These are phyloP conservation scores for Caerostris extrusa DNA, from an alignment of 1,140 invertebrate species.

Conservation along the genomic window DNA sequence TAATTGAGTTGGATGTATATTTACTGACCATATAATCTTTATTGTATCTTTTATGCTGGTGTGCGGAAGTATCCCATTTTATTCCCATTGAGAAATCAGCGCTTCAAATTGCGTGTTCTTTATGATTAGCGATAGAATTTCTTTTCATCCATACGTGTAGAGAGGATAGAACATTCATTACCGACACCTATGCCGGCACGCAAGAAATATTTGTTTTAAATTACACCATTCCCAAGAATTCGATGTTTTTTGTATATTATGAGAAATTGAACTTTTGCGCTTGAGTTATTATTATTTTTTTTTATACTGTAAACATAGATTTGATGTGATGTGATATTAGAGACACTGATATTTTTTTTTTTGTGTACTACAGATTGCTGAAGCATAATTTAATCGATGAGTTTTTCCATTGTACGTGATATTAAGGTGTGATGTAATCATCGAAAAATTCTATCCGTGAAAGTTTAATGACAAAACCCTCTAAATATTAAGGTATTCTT, in stretches of 20 bases:
- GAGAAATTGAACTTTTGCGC: neutral
- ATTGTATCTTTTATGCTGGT: neutral
- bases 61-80: neutral
- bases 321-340: neutral
- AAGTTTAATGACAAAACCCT: too few relatives aligned
- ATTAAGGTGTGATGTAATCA: too few relatives aligned
- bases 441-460: too few relatives aligned
- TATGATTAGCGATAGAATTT: constrained; percentile 32
- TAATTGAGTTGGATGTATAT: constrained; percentile 12
- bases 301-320: neutral
- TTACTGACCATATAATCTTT: constrained; percentile 16
- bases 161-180: constrained; percentile 9
- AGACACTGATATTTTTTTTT: neutral
- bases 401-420: neutral
- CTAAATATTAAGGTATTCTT: too few relatives aligned
- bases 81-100: constrained; percentile 27
- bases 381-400: neutral
- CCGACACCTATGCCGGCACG: neutral
- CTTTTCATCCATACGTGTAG: neutral
- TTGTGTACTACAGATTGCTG: neutral
- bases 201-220: constrained; percentile 25
- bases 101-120: constrained; percentile 3
- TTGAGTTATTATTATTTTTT: neutral
- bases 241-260: neutral
- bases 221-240: neutral